Evolutionary conservation across 2,797 vertebrate genomes (phyloP).

Genomic region (Argentina silus): DNA sequence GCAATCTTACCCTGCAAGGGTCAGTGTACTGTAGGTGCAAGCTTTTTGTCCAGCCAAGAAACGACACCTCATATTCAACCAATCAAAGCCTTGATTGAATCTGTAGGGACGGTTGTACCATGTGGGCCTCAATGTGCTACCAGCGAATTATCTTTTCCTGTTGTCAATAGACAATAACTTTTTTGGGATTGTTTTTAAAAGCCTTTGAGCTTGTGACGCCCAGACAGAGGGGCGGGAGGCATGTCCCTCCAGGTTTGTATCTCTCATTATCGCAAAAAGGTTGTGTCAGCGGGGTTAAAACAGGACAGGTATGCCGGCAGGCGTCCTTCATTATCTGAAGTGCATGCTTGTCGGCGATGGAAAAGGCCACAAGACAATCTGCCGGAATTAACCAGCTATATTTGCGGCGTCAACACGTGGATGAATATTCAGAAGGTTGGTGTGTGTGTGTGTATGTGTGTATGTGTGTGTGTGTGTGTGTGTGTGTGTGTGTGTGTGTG

Average conservation of each 20-base stretch:
- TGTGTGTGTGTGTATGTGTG: conserved; percentile 15
- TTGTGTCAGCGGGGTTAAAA: conserved; percentile 58
- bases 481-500: background rate
- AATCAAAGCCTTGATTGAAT: no score
- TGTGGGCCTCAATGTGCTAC: no score
- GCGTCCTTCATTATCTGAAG: conserved; percentile 58
- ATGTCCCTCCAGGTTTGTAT: conserved; percentile 47
- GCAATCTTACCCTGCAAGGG: no score
- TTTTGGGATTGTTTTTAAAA: conserved; percentile 58
- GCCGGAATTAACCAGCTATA: conserved; percentile 60
- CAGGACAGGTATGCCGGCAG: conserved; percentile 48
- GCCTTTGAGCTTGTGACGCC: conserved; percentile 46
- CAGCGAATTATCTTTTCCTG: conserved; percentile 14
- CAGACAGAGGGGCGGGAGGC: conserved; percentile 19
- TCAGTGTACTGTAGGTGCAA: no score
- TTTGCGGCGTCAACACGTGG: conserved; percentile 53
- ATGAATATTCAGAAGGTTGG: conserved; percentile 66
- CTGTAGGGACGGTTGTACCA: no score
- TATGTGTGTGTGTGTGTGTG: conserved; percentile 41
- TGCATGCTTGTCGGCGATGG: conserved; percentile 41
- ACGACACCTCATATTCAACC: no score
- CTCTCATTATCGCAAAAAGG: conserved; percentile 54
- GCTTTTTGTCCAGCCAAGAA: no score
- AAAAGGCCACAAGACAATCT: conserved; percentile 64
- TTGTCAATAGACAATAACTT: background rate